These are phyloP conservation scores for Dipodomys stephensi DNA, from an alignment of 2,113 vertebrate genomes.

Conservation along the genomic window DNA sequence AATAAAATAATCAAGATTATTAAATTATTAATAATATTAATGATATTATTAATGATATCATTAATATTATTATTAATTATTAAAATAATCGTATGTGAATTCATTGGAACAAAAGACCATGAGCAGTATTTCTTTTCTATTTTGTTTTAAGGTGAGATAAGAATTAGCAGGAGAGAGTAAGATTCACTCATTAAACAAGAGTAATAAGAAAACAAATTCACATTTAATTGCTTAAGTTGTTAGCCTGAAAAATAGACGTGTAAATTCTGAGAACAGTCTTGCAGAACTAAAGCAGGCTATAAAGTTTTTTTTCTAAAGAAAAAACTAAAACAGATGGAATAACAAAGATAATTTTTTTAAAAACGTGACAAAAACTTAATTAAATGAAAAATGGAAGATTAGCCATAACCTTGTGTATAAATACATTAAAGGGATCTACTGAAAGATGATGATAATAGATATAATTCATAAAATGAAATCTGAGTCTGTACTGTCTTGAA, in stretches of 20 bases:
- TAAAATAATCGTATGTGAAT: neutral
- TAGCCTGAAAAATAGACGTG: neutral
- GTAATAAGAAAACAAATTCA: neutral
- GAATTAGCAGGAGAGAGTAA: neutral
- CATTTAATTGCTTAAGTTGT: neutral
- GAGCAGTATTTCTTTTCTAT: neutral
- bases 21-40: too few relatives aligned
- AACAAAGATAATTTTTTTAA: neutral
- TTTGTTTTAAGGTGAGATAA: neutral
- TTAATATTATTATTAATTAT: too few relatives aligned
- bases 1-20: too few relatives aligned
- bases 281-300: neutral
- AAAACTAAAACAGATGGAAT: neutral
- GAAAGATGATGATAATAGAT: neutral
- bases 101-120: neutral
- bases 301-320: neutral
- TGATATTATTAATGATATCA: too few relatives aligned
- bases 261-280: neutral
- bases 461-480: conserved; percentile 29
- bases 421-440: neutral
- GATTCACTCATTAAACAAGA: neutral
- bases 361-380: neutral
- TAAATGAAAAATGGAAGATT: neutral
- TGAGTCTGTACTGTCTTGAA: neutral
- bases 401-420: neutral